phyloP scores from a whole-genome alignment of 2,888 invertebrate species.

The Pollenia angustigena region DNA sequence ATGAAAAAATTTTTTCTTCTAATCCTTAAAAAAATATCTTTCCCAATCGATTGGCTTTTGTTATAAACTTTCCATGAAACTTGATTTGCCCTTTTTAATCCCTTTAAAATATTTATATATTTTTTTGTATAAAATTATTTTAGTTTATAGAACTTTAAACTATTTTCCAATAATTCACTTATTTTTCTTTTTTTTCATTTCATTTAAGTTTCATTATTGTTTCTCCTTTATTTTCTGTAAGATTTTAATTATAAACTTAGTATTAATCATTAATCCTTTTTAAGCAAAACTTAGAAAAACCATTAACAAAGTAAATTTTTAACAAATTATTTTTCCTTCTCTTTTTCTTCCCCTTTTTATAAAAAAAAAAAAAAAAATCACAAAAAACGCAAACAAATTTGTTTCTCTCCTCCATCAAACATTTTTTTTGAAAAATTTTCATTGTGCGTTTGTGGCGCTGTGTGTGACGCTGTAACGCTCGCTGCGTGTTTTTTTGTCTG shows the following conservation, averaged over 20 bases:
- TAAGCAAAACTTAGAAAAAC: conserved; percentile 44
- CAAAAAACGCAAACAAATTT: conserved; percentile 41
- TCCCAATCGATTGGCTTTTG: too few species aligned
- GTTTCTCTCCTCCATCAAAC: conserved; percentile 43
- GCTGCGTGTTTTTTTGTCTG: conserved; percentile 45
- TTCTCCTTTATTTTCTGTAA: conserved; percentile 6
- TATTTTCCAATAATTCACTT: conserved; percentile 23
- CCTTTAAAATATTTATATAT: neutral
- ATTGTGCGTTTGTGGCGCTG: conserved; percentile 21
- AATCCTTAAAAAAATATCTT: neutral
- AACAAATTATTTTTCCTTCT: conserved; percentile 61
- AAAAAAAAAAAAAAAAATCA: conserved; percentile 19
- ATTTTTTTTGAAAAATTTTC: conserved; percentile 5
- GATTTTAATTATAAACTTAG: conserved; percentile 59
- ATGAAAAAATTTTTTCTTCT: neutral
- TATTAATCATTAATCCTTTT: conserved; percentile 58
- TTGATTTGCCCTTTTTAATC: neutral
- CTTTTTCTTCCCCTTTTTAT: conserved; percentile 59
- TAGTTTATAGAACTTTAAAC: neutral
- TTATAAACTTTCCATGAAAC: too few species aligned
- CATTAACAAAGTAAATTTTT: conserved; percentile 67
- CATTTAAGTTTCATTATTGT: conserved; percentile 25
- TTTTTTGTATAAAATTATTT: conserved; percentile 19
- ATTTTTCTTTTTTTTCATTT: neutral
- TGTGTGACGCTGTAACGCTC: conserved; percentile 53